These are phyloP conservation scores for Orthosia cruda DNA, from an alignment of 2,888 invertebrate genomes.

Conservation along the genomic window DNA sequence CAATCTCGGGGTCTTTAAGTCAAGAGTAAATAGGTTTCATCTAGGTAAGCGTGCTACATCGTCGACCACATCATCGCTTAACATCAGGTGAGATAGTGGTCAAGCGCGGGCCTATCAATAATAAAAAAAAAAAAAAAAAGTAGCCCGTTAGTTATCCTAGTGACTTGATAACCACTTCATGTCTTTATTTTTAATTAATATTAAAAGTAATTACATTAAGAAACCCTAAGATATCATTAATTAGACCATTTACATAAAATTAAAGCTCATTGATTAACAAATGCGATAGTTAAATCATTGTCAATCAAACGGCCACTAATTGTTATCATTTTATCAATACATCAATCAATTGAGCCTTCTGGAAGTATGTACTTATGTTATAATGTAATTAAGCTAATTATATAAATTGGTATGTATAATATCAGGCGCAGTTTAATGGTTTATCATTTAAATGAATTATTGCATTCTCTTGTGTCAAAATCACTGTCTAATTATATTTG, in stretches of 20 bases:
- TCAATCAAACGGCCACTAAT: conserved; percentile 60
- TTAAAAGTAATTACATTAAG: neutral
- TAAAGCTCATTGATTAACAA: conserved; percentile 19
- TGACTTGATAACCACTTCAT: too few species aligned
- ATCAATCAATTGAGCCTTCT: conserved; percentile 38
- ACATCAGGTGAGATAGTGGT: too few species aligned
- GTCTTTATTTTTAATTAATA: too few species aligned
- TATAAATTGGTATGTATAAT: conserved; percentile 1
- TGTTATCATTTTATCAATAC: conserved; percentile 52
- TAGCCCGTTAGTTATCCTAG: too few species aligned
- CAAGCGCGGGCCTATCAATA: too few species aligned
- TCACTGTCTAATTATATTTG: conserved; percentile 18
- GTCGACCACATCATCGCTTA: too few species aligned
- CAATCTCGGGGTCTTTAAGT: too few species aligned
- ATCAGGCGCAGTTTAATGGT: conserved; percentile 1
- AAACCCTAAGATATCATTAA: neutral
- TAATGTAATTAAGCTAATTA: conserved; percentile 51
- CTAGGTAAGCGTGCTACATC: too few species aligned
- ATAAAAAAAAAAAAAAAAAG: too few species aligned
- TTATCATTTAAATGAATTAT: conserved; percentile 43
- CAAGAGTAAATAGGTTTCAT: too few species aligned
- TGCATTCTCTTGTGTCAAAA: conserved; percentile 25
- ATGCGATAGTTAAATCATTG: conserved; percentile 41
- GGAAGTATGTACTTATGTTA: conserved; percentile 25
- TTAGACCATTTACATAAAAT: conserved; percentile 16